Evolutionary conservation across 37 sponge, comb jelly and placozoan genomes (phyloP), one percentile per base, ranked within the genome.

Genomic region (Chondrilla cf. caribensis): DNA sequence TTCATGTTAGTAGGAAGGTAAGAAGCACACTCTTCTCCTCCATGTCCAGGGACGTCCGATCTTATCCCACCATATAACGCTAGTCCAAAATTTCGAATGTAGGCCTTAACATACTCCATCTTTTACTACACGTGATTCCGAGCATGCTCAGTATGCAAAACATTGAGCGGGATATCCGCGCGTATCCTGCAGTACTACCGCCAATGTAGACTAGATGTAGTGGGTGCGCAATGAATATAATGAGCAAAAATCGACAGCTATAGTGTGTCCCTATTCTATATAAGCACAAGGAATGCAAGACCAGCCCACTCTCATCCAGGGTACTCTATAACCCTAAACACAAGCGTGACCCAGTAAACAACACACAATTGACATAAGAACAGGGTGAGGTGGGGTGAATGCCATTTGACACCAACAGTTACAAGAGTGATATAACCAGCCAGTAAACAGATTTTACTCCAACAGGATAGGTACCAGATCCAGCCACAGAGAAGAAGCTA

Each of bases 1-100:
- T 89, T 90, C 67, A 70, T 70, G 24, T 70, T 58, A 25, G 19
- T 43, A 25, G 83, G 38, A 15, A 95, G 72, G 81, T 81, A 91
- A 17, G 65, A 28, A 21, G 82, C 86, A 64, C 96, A 95, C 26
- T 89, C 89, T 47, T 70, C 84, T 54, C 96, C 96, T 2, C 96
- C 96, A 35, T 91, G 95, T 8, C 92, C 91, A 0, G 91, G 86
- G 1, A 35, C 37, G 26, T 85, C 72, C 1, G 78, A 67, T 0
- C 68, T 41, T 24, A 92, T 92, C 0, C 93, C 93, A 4, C 89
- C 93, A 44, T 86, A 92, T 19, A 92, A 78, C 31, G 62, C 89
- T 9, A 82, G 36, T 4, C 72, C 55, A 5, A 88, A 73, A 37
- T 33, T 9, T 33, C 17, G 41, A 2, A 43, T 1, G 24, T 24